Conservation (phyloP, 2,888 invertebrate species). For the Macrophya annulata region DNA sequence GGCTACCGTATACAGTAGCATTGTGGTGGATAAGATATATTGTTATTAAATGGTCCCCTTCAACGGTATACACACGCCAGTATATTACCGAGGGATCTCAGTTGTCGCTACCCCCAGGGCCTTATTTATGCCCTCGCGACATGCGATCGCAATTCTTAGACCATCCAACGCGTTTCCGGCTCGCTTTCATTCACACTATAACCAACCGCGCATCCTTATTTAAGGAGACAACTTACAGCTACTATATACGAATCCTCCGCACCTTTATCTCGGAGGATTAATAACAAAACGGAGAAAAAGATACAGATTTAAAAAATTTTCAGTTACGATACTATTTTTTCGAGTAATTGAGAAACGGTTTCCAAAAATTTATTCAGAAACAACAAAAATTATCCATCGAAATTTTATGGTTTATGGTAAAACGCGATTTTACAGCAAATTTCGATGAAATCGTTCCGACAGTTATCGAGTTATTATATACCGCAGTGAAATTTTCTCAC, state of each 20-base stretch:
- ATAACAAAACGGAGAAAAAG: too few relatives aligned
- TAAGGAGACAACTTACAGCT: constrained; percentile 29
- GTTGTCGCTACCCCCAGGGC: constrained; percentile 55
- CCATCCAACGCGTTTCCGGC: constrained; percentile 54
- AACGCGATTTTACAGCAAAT: background rate
- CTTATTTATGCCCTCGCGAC: constrained; percentile 60
- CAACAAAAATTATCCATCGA: too few relatives aligned
- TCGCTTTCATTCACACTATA: constrained; percentile 47
- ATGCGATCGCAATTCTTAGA: constrained; percentile 54
- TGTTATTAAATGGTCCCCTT: constrained; percentile 78
- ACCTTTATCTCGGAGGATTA: background rate
- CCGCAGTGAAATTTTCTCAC: background rate
- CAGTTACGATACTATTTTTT: too few relatives aligned
- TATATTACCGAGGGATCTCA: constrained; percentile 71
- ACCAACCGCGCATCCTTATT: constrained; percentile 43
- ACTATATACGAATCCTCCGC: background rate
- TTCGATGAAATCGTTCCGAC: background rate
- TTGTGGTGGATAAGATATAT: constrained; percentile 77
- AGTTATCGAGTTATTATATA: background rate
- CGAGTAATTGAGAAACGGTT: background rate
- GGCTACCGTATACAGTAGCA: constrained; percentile 59
- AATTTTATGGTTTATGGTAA: too few relatives aligned
- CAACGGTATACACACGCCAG: constrained; percentile 67
- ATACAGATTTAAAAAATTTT: too few relatives aligned
- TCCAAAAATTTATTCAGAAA: too few relatives aligned